Evolutionary conservation across 2,888 invertebrate species (phyloP), one percentile per base, ranked within the genome.

Genomic region (Rhimphoctona megacephalus): DNA sequence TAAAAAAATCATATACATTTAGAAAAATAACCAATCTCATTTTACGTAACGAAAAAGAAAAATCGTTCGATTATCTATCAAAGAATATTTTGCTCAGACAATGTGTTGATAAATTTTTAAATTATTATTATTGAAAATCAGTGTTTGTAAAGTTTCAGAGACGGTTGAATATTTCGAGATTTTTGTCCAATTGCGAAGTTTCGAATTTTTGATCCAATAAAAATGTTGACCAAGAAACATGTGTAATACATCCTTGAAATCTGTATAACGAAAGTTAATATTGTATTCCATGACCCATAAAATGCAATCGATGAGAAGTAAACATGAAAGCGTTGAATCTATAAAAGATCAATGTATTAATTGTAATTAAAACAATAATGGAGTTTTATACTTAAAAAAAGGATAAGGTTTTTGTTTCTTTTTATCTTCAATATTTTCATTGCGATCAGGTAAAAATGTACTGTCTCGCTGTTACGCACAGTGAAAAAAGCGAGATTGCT

Each of bases 401-500:
- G 78, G 74, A 81, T 19, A 54, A 33, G n/a, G 5, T 49, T 49
- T 43, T 67, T 79, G 57, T 80, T 67, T 61, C 36, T 39, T 70
- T 46, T 33, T 49, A 77, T 49, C 9, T 57, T 25, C 25, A 25
- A 25, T 57, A 57, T 57, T 73, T 73, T 49, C 73, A 54, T 33
- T 11, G 22, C 57, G 17, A 69, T 82, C 54, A n/a, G 57, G 81
- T 81, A 81, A 78, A 81, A 84, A 84, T 79, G 39, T 74, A 46
- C 73, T 54, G 66, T 78, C 49, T 54, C 52, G 43, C 49, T 8
- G 22, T 74, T 33, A 76, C 81, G 77, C 82, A 86, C 85, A 86
- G 88, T 86, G 82, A 70, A 22, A 85, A 73, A 84, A 86, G 79
- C 54, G 22, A 14, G 19, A 82, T 81, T 76, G 83, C 86, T 86